phyloP scores from a whole-genome alignment of 1,140 invertebrate genomes.

The Cydia strobilella region DNA sequence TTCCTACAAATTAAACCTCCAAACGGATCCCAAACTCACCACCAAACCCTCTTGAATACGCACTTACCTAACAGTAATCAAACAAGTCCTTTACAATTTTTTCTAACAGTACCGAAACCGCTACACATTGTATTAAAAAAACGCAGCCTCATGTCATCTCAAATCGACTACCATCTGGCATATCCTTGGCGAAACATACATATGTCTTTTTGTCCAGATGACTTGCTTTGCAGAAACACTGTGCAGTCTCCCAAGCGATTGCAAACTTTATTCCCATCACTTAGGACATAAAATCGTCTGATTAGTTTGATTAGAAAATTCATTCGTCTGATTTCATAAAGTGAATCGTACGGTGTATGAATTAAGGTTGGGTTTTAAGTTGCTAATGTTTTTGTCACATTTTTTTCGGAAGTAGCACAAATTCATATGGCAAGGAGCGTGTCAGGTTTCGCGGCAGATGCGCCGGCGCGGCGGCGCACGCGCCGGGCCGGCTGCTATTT shows the following conservation, averaged over 20 bases:
- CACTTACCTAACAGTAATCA: constrained; percentile 36
- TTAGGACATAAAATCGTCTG: background rate
- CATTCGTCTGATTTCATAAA: background rate
- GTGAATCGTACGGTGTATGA: background rate
- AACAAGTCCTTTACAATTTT: constrained; percentile 35
- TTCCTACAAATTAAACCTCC: constrained; percentile 15
- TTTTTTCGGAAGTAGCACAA: constrained; percentile 67
- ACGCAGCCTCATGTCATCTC: constrained; percentile 48
- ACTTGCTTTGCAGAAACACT: constrained; percentile 48
- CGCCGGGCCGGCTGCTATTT: constrained; percentile 39
- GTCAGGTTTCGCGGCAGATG: constrained; percentile 76
- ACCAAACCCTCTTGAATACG: constrained; percentile 17
- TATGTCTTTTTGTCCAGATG: constrained; percentile 67
- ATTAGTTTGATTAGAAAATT: background rate
- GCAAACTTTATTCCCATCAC: constrained; percentile 29
- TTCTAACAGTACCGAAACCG: constrained; percentile 50
- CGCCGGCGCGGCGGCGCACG: constrained; percentile 57
- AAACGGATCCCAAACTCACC: background rate
- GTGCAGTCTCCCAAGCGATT: constrained; percentile 28
- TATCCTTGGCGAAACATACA: constrained; percentile 60
- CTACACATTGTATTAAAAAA: constrained; percentile 45
- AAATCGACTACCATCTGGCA: constrained; percentile 65
- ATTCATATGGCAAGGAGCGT: constrained; percentile 71
- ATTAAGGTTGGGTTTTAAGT: constrained; percentile 47
- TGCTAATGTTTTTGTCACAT: constrained; percentile 34